A percentile compares a stretch with the other conserved stretches of the same genome.
Evolutionary conservation across 2,113 vertebrate genomes (phyloP).

Genomic region (Ophthalmolycus amberensis): DNA sequence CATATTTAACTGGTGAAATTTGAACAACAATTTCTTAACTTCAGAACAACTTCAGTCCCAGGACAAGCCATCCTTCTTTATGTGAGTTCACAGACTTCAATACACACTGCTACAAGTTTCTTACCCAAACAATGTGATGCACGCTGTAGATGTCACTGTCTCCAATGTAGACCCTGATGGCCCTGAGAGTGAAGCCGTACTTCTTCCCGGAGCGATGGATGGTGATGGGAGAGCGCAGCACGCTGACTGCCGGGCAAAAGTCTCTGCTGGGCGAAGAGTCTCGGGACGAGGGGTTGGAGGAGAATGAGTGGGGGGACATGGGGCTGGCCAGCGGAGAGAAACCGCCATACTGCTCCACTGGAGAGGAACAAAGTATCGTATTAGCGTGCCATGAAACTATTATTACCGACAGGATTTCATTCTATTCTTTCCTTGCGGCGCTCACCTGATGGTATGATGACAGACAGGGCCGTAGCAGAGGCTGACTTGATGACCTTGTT

Average conservation of each 20-base stretch:
- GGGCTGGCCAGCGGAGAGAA: conserved; percentile 92
- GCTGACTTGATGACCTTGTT: conserved; percentile 96
- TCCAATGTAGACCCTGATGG: conserved; percentile 95
- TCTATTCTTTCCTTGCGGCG: background rate
- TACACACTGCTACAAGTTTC: background rate
- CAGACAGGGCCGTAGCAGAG: conserved; percentile 91
- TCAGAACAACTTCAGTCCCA: background rate
- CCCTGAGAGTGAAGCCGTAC: conserved; percentile 93
- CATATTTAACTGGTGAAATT: background rate
- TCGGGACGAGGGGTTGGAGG: conserved; percentile 92
- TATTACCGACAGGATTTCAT: background rate
- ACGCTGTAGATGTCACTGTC: conserved; percentile 94
- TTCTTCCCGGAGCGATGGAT: conserved; percentile 94
- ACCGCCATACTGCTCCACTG: conserved; percentile 90
- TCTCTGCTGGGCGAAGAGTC: conserved; percentile 94
- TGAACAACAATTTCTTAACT: background rate
- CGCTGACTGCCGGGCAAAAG: conserved; percentile 89
- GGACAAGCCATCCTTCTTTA: background rate
- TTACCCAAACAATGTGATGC: conserved; percentile 95
- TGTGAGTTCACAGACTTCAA: background rate
- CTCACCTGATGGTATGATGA: conserved; percentile 94
- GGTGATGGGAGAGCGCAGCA: conserved; percentile 91
- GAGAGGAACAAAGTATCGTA: background rate
- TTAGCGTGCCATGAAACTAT: background rate
- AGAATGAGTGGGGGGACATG: conserved; percentile 93